Evolutionary conservation across 1,140 invertebrate genomes (phyloP), one percentile per base, ranked within the genome.

Genomic region (Sarcophaga peregrina): DNA sequence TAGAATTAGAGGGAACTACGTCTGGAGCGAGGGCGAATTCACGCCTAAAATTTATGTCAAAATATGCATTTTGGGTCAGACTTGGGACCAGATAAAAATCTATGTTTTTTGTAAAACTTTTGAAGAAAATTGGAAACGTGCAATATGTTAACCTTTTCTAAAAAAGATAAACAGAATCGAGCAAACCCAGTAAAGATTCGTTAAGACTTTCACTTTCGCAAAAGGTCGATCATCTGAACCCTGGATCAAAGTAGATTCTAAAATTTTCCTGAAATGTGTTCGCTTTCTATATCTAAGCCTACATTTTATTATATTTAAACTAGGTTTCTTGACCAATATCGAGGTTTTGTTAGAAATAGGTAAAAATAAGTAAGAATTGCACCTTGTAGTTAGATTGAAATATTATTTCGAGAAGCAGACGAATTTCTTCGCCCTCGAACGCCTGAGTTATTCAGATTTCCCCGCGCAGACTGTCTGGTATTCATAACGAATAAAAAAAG

Each of bases 191-290:
- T 13, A 54, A 54, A 9, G 52, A 13, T 54, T 10, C 10, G 10
- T 15, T 15, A 9, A 13, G 52, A 54, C 10, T 75, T 45, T 7
- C 45, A 13, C 46, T 45, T 75, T 75, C n/a, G 73, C 73, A 75
- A 75, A 75, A 47, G 73, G 73, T 47, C 73, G 37, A 13, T 75
- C 73, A 45, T 75, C 73, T 75, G 37, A 47, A 46, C 73, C 73
- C 15, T 46, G 46, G 37, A 75, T 11, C 37, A 75, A 46, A 15
- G 73, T 13, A 15, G 73, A 75, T n/a, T 75, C 45, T 46, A 75
- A 15, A 46, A 75, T 73, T n/a, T n/a, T n/a, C n/a, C n/a, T n/a
- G n/a, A n/a, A n/a, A n/a, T n/a, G n/a, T n/a, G n/a, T n/a, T n/a
- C 8, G n/a, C n/a, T n/a, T n/a, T n/a, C n/a, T n/a, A 37, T 45